Base-by-base conservation (phyloP, 2,113 vertebrate genomes). In the Cnemophilus loriae region DNA sequence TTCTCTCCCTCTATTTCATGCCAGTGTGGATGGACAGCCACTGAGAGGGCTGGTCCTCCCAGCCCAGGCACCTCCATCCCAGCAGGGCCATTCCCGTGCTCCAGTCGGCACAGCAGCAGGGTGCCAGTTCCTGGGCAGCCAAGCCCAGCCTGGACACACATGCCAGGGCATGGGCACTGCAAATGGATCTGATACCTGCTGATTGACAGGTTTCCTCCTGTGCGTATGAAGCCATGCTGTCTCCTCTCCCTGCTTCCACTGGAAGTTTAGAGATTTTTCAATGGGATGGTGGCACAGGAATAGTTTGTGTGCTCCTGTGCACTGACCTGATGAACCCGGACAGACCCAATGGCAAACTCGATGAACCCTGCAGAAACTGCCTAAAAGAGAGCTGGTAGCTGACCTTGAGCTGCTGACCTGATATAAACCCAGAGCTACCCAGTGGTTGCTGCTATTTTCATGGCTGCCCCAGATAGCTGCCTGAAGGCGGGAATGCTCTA, bases 71-170 rank as follows among this genome's bases (percentile, higher is more conserved):
- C 32, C 28, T 46, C 19, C 1, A 0, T 67, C 22, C 26, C 69
- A 20, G 16, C 1, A 6, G 42, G 18, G 32, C 16, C 67, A 10
- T 70, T 13, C 11, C 55, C 13, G 0, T 7, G 19, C 22, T 73
- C 35, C 3, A 3, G n/a, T 85, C 0, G 0, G 15, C 67, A 16
- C 0, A 1, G 32, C 1, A 10, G 61, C 2, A 6, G 35, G 24
- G 16, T 5, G 3, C n/a, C 49, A 26, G 77, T 24, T 35, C 65
- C 41, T 2, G 3, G 46, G n/a, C 33, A 77, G 59, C 46, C 13
- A 1, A 89, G 19, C 50, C 53, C 68, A 57, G 26, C 30, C 47
- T 47, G 65, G 39, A 28, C 59, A n/a, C 17, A 2, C 0, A 0
- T 64, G 57, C 55, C 4, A 12, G 15, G 39, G 3, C 28, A 17